Conservation (phyloP, 2,113 vertebrate species). For the Eretmochelys imbricata region DNA sequence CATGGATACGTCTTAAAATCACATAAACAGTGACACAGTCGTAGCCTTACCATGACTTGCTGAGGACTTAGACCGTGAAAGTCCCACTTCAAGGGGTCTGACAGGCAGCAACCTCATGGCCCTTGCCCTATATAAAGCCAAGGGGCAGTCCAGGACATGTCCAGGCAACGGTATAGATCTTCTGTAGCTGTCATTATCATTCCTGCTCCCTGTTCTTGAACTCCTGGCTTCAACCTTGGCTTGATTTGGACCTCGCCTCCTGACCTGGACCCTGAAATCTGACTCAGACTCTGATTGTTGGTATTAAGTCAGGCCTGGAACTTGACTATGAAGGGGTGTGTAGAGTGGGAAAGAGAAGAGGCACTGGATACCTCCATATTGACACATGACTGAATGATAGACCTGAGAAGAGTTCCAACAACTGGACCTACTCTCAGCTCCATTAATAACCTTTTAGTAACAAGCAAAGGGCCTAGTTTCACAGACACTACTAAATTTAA, state of each 20-base stretch:
- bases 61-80: not conserved
- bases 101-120: not conserved
- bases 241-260: not conserved
- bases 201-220: not conserved
- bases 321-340: not conserved
- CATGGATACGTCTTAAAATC: not conserved
- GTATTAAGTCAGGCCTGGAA: not conserved
- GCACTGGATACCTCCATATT: not conserved
- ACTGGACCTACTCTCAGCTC: not conserved
- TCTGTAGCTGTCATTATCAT: not conserved
- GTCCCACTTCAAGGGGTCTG: not conserved
- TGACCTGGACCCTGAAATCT: not conserved
- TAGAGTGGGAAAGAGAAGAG: not conserved
- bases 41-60: not conserved
- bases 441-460: not conserved
- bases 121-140: not conserved
- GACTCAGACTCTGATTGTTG: not conserved
- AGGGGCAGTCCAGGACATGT: not conserved
- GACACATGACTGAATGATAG: not conserved
- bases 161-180: not conserved
- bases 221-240: not conserved
- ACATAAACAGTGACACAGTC: not conserved
- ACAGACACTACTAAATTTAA: not conserved
- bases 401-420: not conserved
- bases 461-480: not conserved